phyloP scores from a whole-genome alignment of 2,113 vertebrate species.

The Mobula birostris region DNA sequence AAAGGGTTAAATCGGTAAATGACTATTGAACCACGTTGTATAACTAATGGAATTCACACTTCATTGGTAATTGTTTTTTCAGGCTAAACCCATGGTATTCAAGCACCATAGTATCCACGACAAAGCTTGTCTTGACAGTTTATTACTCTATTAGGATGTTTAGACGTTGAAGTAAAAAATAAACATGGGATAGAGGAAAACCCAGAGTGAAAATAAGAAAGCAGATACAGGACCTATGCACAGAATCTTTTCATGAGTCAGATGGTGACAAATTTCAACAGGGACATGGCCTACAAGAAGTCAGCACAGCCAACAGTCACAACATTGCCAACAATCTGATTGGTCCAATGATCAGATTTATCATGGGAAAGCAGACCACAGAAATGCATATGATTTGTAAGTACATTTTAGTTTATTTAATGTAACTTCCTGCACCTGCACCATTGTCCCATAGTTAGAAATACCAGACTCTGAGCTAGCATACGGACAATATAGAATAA shows the following conservation, averaged over 20 bases:
- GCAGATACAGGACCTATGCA: neutral
- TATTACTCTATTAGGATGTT: constrained; percentile 32
- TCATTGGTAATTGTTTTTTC: neutral
- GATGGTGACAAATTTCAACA: neutral
- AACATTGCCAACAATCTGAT: neutral
- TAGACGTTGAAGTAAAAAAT: constrained; percentile 19
- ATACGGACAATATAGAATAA: neutral
- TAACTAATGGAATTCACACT: constrained; percentile 21
- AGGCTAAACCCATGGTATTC: constrained; percentile 16
- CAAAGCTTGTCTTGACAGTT: constrained; percentile 30
- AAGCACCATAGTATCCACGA: neutral
- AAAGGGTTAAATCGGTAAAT: constrained; percentile 30
- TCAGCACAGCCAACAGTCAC: neutral
- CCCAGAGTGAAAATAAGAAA: neutral
- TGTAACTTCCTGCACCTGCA: neutral
- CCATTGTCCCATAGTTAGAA: neutral
- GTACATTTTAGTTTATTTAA: too few species aligned
- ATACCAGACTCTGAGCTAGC: neutral
- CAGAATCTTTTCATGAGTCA: neutral
- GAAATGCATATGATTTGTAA: neutral
- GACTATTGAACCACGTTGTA: neutral
- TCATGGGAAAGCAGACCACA: neutral
- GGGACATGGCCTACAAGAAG: neutral
- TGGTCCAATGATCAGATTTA: neutral
- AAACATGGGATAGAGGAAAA: neutral